Conservation (phyloP, 2,113 vertebrate genomes). For the Carassius gibelio region DNA sequence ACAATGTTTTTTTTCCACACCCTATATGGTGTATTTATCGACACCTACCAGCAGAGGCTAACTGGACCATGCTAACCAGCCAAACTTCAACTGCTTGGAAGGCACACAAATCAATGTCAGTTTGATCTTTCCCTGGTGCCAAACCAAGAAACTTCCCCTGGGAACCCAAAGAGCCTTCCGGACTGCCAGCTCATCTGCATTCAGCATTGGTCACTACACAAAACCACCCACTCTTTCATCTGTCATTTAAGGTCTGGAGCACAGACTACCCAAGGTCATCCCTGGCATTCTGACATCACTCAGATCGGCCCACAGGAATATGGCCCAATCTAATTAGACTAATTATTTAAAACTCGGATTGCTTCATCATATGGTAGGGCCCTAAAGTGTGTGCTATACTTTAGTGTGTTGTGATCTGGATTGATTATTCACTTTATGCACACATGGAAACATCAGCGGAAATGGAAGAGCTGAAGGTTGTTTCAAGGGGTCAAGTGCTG, state of each 20-base stretch:
- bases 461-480: conserved; percentile 3
- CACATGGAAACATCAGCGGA: neutral
- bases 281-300: conserved; percentile 53
- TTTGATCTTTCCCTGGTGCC: conserved; percentile 34
- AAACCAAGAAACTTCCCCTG: conserved; percentile 10
- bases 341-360: conserved; percentile 50
- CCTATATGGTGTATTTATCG: neutral
- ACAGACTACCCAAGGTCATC: conserved; percentile 53
- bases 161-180: conserved; percentile 6
- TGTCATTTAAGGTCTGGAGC: conserved; percentile 52
- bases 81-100: neutral
- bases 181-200: conserved; percentile 44
- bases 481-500: neutral
- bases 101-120: conserved; percentile 10
- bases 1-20: neutral
- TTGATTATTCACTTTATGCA: conserved; percentile 39
- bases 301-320: conserved; percentile 39
- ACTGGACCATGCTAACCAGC: conserved; percentile 22
- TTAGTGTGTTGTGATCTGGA: conserved; percentile 45
- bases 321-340: conserved; percentile 55
- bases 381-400: conserved; percentile 43
- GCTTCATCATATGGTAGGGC: conserved; percentile 34
- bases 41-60: conserved; percentile 13
- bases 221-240: conserved; percentile 40
- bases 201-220: conserved; percentile 39